These are phyloP conservation scores for Danio albolineatus DNA, from an alignment of 2,797 vertebrate genomes.

Conservation along the genomic window DNA sequence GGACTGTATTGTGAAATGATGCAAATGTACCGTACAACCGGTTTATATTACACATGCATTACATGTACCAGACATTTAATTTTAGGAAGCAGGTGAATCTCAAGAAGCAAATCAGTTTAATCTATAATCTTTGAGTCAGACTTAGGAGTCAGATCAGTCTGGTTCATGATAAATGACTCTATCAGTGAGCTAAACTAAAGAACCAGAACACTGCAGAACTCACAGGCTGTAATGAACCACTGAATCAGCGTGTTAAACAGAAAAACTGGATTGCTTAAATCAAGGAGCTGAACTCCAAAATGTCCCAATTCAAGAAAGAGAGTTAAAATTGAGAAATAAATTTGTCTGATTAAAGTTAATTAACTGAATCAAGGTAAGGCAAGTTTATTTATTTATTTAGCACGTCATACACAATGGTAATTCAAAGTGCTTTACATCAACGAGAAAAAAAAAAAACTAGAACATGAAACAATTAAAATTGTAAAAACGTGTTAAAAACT, in stretches of 20 bases:
- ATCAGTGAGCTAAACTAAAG: neutral
- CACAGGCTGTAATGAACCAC: neutral
- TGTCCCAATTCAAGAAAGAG: neutral
- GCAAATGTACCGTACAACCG: neutral
- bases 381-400: too few relatives aligned
- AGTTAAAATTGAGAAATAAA: neutral
- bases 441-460: too few relatives aligned
- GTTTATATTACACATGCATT: neutral
- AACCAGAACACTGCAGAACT: too few relatives aligned
- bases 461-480: too few relatives aligned
- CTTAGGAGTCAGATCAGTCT: too few relatives aligned
- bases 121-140: neutral
- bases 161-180: too few relatives aligned
- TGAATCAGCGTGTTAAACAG: neutral
- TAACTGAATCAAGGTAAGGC: too few relatives aligned
- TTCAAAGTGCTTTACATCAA: too few relatives aligned
- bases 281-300: too few relatives aligned
- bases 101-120: neutral
- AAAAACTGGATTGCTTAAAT: neutral
- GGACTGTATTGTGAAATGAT: slow-evolving; percentile 34
- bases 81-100: neutral
- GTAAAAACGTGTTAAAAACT: too few relatives aligned
- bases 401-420: too few relatives aligned
- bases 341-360: neutral
- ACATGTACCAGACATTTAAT: neutral